Conservation (phyloP, 2,888 invertebrate genomes). For the Ctena decussata region DNA sequence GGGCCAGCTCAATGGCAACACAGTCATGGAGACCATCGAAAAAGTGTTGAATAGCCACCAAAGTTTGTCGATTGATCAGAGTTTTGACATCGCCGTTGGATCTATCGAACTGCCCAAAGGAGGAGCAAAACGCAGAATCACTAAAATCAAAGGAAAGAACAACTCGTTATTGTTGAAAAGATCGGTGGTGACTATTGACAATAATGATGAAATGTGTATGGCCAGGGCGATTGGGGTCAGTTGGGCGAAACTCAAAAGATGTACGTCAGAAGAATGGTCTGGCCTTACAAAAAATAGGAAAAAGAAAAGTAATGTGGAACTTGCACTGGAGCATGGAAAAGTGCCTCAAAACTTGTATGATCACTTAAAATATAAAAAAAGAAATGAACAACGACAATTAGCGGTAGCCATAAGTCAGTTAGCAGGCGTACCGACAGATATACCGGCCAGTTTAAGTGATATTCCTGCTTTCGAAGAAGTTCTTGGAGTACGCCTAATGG, state of each 20-base stretch:
- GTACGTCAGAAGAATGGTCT: conserved; percentile 31
- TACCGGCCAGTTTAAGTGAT: conserved; percentile 28
- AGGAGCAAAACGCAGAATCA: conserved; percentile 18
- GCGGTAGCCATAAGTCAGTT: neutral
- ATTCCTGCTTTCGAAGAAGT: conserved; percentile 21
- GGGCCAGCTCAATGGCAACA: too few species aligned
- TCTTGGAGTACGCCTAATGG: conserved; percentile 47
- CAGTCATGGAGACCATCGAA: too few species aligned
- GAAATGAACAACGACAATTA: neutral
- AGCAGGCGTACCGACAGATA: conserved; percentile 8
- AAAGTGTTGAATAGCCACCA: too few species aligned
- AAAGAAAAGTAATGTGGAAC: too few species aligned
- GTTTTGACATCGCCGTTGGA: conserved; percentile 45
- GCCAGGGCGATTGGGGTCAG: neutral
- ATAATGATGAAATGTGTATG: conserved; percentile 34
- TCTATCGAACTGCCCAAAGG: conserved; percentile 34
- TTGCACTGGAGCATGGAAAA: conserved; percentile 34
- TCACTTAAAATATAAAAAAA: conserved; percentile 2
- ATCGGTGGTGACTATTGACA: conserved; percentile 33
- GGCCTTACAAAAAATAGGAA: conserved; percentile 18
- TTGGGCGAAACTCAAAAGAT: too few species aligned
- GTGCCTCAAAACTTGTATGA: conserved; percentile 33
- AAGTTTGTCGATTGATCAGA: too few species aligned
- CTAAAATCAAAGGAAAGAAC: conserved; percentile 14
- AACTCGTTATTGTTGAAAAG: conserved; percentile 29